phyloP scores from a whole-genome alignment of 2,888 invertebrate genomes.

The Acleris emargana region DNA sequence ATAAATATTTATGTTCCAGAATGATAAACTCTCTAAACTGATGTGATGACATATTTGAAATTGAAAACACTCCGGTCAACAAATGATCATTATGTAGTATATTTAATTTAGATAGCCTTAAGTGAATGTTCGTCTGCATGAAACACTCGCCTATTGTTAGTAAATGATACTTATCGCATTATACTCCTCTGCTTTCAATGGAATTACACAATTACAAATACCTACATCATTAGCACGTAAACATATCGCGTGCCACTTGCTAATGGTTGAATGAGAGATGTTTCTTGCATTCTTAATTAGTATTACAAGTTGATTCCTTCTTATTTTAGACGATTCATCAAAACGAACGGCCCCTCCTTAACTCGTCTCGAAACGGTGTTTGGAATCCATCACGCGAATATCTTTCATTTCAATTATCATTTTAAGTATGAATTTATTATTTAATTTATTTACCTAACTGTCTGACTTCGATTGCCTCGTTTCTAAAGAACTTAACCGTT shows the following conservation, averaged over 20 bases:
- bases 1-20: not conserved
- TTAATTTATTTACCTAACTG: conserved; percentile 11
- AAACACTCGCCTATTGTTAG: conserved; percentile 37
- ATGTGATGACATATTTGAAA: too few species aligned
- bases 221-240: conserved; percentile 36
- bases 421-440: conserved; percentile 7
- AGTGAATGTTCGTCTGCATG: conserved; percentile 55
- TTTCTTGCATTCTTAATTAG: conserved; percentile 23
- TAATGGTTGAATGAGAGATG: conserved; percentile 39
- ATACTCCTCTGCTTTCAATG: conserved; percentile 34
- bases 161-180: conserved; percentile 21
- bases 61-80: too few species aligned
- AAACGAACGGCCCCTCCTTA: not conserved
- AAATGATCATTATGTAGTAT: not conserved
- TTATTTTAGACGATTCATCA: conserved; percentile 27
- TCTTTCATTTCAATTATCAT: conserved; percentile 13
- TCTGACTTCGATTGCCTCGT: conserved; percentile 1
- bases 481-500: not conserved
- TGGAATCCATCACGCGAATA: conserved; percentile 13
- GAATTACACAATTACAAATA: conserved; percentile 31
- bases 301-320: conserved; percentile 16
- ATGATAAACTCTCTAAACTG: too few species aligned
- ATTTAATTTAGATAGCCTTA: conserved; percentile 21
- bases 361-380: not conserved
- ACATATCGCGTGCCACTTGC: conserved; percentile 46